phyloP scores from a whole-genome alignment of 1,140 invertebrate species.

The Agrypnia vestita region DNA sequence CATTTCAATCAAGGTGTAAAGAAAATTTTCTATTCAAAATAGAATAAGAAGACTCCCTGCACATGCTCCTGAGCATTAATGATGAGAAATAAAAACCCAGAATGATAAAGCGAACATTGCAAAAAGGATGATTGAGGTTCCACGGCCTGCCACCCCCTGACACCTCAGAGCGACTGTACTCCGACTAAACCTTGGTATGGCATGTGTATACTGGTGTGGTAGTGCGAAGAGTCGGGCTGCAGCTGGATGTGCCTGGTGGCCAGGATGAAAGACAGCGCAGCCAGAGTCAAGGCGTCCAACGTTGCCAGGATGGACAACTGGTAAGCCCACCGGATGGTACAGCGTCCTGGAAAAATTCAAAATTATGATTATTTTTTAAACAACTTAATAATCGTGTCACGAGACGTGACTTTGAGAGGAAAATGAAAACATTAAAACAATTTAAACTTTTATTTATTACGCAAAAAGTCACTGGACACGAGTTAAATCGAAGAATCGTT shows the following conservation, averaged over 20 bases:
- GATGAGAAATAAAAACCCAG: too few relatives aligned
- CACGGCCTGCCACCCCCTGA: not conserved
- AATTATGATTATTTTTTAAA: constrained; percentile 69
- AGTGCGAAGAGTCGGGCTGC: constrained; percentile 86
- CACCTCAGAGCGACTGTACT: not conserved
- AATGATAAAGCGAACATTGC: not conserved
- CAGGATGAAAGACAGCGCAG: constrained; percentile 94
- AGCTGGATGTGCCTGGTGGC: constrained; percentile 90
- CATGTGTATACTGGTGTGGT: constrained; percentile 75
- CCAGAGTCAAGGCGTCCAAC: constrained; percentile 90
- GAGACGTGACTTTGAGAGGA: too few relatives aligned
- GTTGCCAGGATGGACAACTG: constrained; percentile 91
- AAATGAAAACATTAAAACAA: too few relatives aligned
- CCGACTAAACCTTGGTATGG: constrained; percentile 76
- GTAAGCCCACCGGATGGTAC: constrained; percentile 95
- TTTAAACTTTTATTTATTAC: too few relatives aligned
- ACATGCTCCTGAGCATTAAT: too few relatives aligned
- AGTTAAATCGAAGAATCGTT: too few relatives aligned
- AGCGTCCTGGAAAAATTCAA: constrained; percentile 78
- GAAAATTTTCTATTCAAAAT: too few relatives aligned
- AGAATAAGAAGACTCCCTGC: too few relatives aligned
- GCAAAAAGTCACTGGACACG: too few relatives aligned
- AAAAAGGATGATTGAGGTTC: not conserved
- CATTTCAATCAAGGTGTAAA: too few relatives aligned
- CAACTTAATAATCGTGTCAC: not conserved